A percentile compares a stretch with the other conserved stretches of the same genome.
Evolutionary conservation across 2,797 vertebrate genomes (phyloP).

Genomic region (Myotis myotis): DNA sequence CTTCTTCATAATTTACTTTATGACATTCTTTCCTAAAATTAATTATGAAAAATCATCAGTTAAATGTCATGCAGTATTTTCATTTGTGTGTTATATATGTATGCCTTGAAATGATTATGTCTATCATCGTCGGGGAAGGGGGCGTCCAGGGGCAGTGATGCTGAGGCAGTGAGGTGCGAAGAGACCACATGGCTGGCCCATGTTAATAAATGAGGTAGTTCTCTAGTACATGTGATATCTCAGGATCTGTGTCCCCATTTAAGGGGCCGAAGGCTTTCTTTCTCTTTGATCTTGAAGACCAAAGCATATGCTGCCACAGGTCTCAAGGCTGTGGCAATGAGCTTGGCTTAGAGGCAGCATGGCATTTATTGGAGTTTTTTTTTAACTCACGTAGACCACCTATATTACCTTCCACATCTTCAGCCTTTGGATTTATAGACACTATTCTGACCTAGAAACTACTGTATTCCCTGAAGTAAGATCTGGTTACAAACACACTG

Average conservation of each 20-base stretch:
- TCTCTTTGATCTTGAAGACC: not conserved
- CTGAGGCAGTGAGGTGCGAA: not conserved
- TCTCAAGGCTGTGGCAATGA: not conserved
- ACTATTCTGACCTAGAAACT: not conserved
- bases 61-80: not conserved
- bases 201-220: not conserved
- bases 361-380: not conserved
- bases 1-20: constrained; percentile 25
- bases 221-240: not conserved
- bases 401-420: not conserved
- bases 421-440: constrained; percentile 1
- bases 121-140: not conserved
- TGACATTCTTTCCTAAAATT: constrained; percentile 9
- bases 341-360: not conserved
- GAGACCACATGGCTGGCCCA: not conserved
- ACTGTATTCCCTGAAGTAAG: not conserved
- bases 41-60: constrained; percentile 22
- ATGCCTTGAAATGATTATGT: not conserved
- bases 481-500: not conserved
- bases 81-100: not conserved
- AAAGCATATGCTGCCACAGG: not conserved
- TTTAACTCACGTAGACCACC: not conserved
- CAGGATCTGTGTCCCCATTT: not conserved
- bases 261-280: not conserved
- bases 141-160: fast-evolving